Conservation (phyloP, 2,888 invertebrate species). For the Pandemis corylana region DNA sequence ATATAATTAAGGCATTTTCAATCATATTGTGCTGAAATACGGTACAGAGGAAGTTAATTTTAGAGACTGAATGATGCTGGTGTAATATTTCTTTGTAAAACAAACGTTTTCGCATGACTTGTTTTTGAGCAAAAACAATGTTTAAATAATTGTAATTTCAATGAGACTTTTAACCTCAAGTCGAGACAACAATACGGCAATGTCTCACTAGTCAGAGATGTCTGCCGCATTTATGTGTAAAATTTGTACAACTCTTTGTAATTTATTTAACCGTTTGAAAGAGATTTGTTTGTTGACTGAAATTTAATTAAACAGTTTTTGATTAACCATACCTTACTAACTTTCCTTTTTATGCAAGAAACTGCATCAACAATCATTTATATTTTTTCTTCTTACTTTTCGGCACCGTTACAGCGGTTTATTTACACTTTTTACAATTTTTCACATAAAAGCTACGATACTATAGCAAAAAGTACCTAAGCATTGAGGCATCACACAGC, state of each 20-base stretch:
- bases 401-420: neutral
- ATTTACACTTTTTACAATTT: neutral
- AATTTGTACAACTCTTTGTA: constrained; percentile 6
- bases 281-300: too few relatives aligned
- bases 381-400: too few relatives aligned
- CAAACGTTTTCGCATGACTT: constrained; percentile 18
- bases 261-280: neutral
- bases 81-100: constrained; percentile 21
- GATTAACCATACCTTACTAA: too few relatives aligned
- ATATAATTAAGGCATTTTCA: constrained; percentile 10
- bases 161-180: constrained; percentile 36
- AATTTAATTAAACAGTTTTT: neutral
- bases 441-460: neutral
- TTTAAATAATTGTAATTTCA: constrained; percentile 26
- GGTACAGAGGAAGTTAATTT: constrained; percentile 6
- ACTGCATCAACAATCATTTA: too few relatives aligned
- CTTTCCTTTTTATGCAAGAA: too few relatives aligned
- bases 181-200: constrained; percentile 14
- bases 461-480: constrained; percentile 7
- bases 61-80: constrained; percentile 6
- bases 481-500: constrained; percentile 16
- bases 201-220: constrained; percentile 1
- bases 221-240: constrained; percentile 2
- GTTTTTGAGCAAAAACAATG: constrained; percentile 28
- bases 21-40: neutral